Conservation (phyloP, 2,113 vertebrate genomes). For the Hippocampus mohnikei region DNA sequence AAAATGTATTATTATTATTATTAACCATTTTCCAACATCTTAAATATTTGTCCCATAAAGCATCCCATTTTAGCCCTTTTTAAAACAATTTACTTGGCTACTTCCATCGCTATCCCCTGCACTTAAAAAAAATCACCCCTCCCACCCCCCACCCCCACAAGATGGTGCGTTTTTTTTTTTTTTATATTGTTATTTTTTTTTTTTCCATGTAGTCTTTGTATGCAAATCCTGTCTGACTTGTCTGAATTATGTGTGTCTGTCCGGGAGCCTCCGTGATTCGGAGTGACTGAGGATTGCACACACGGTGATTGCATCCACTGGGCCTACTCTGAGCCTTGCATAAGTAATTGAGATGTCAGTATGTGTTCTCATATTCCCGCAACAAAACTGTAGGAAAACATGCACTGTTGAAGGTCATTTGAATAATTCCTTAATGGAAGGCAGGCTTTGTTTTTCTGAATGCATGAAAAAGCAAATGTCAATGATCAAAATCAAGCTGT, state of each 20-base stretch:
- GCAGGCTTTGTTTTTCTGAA: conserved; percentile 70
- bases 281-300: conserved; percentile 73
- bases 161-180: conserved; percentile 67
- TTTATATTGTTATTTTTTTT: too few relatives aligned
- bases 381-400: conserved; percentile 75
- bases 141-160: conserved; percentile 27
- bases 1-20: too few relatives aligned
- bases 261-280: conserved; percentile 67
- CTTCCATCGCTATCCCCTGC: conserved; percentile 9
- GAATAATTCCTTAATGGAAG: conserved; percentile 77
- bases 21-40: background rate
- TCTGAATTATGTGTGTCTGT: conserved; percentile 74
- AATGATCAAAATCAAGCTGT: conserved; percentile 75
- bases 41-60: conserved; percentile 12
- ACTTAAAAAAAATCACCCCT: conserved; percentile 28
- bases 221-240: conserved; percentile 74
- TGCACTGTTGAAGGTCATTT: conserved; percentile 75
- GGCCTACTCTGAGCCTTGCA: conserved; percentile 72
- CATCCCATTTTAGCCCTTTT: conserved; percentile 52
- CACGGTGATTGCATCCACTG: conserved; percentile 73
- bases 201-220: conserved; percentile 67
- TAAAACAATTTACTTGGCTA: conserved; percentile 49
- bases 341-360: conserved; percentile 78
- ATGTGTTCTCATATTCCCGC: conserved; percentile 73
- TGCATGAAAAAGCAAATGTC: conserved; percentile 77